Base-by-base conservation (phyloP, 2,888 invertebrate genomes). In the Sphaerophoria taeniata region DNA sequence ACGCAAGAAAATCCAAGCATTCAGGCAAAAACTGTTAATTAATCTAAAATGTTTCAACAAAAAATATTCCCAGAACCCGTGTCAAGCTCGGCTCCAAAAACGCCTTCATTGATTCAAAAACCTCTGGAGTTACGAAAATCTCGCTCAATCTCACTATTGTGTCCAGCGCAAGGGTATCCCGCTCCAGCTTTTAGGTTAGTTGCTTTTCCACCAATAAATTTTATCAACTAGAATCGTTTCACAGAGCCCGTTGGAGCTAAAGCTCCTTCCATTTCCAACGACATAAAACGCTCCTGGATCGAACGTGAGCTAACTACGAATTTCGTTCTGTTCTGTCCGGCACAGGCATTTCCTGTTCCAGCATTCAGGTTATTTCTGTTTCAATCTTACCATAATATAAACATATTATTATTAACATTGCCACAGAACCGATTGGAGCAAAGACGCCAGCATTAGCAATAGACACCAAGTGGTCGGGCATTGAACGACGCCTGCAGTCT, bases 141-240 rank as follows among this genome's bases (percentile, higher is more conserved):
- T 3, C 87, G 87, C 49, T 84, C 89, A 6, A 89, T 92, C 51
- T 91, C 91, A 0, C 91, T 96, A 88, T 92, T 95, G 88, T 96
- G 96, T 92, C 95, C 95, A 75, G 95, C 96, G 43, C 96, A 96
- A 92, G 95, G 95, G 61, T 96, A 94, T 92, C 96, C 96, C 86
- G 94, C 95, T 89, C 95, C 90, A 14, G 87, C 71, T 71, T 90
- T 90, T 88, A 87, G 90, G 90, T 90, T 89, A 88, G 81, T 12
- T 4, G 31, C 24, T 67, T 14, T 60, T 6, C 24, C 36, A 45
- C 49, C 14, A 43, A 36, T 3, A 14, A 61, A 14, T 39, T 58
- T 6, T 12, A 31, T 9, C 16, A 36, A 9, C n/a, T 3, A 4
- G 33, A 0, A 45, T 61, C 47, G 4, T 45, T 94, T 67, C 72